Percentiles rank a stretch among this genome's conserved stretches.
These are phyloP conservation scores for Amphiprion percula DNA, from an alignment of 2,113 vertebrate genomes.

Conservation along the genomic window DNA sequence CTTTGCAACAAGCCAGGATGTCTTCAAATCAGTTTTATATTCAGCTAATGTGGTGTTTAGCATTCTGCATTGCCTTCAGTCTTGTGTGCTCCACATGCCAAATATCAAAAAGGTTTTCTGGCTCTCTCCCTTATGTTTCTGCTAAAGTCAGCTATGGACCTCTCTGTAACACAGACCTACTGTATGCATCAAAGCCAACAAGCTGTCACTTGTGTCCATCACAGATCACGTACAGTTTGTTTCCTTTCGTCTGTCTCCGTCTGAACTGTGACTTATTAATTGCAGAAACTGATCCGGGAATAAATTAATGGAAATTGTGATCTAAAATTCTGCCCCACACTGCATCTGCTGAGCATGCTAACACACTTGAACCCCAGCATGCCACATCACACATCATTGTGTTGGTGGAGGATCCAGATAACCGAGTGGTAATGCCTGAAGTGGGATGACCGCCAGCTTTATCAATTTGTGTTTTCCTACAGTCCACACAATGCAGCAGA, in stretches of 20 bases:
- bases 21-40: background rate
- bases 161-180: background rate
- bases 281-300: constrained; percentile 23
- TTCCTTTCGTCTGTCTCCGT: constrained; percentile 28
- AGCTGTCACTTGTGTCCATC: background rate
- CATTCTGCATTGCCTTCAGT: background rate
- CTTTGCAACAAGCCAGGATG: background rate
- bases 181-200: background rate
- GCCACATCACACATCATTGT: constrained; percentile 35
- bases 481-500: constrained; percentile 31
- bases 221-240: background rate
- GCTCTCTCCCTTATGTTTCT: background rate
- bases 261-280: constrained; percentile 33
- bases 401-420: constrained; percentile 27
- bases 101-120: background rate
- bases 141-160: background rate
- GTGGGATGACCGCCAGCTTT: constrained; percentile 28
- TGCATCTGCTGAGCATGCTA: constrained; percentile 25
- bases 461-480: constrained; percentile 49
- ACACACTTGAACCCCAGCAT: constrained; percentile 30
- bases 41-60: background rate
- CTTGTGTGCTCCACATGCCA: background rate
- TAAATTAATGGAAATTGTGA: constrained; percentile 58
- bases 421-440: constrained; percentile 16
- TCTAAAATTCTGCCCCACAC: constrained; percentile 41